Evolutionary conservation across 2,113 vertebrate genomes (phyloP).

Genomic region (Butorides virescens): DNA sequence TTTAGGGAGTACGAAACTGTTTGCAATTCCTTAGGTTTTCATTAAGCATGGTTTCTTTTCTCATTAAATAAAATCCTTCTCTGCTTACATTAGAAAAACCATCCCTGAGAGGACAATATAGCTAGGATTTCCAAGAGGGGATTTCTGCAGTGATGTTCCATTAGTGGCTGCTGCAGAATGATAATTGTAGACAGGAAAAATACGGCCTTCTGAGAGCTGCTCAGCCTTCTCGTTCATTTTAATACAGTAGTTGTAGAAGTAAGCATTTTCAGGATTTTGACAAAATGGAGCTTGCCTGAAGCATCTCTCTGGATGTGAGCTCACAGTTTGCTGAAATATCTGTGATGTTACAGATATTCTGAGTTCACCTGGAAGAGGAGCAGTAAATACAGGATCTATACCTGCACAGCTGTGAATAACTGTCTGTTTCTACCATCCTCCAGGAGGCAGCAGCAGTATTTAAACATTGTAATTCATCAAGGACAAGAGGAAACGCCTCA

Average conservation of each 20-base stretch:
- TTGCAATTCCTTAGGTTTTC: neutral
- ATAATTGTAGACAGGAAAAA: constrained; percentile 4
- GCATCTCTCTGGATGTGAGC: neutral
- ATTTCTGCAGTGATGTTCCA: constrained; percentile 1
- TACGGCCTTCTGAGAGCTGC: neutral
- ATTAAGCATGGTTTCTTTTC: neutral
- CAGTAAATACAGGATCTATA: neutral
- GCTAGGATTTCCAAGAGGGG: neutral
- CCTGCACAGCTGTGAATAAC: neutral
- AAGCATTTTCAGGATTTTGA: neutral
- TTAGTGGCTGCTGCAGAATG: neutral
- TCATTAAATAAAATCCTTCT: neutral
- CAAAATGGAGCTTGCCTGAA: constrained; percentile 3
- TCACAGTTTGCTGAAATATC: neutral
- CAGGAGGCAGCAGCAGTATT: constrained; percentile 12
- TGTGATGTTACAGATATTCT: neutral
- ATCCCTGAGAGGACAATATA: neutral
- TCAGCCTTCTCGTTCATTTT: neutral
- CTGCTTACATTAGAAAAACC: neutral
- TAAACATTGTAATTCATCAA: neutral
- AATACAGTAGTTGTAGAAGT: neutral
- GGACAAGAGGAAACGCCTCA: no score
- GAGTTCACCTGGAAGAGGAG: neutral
- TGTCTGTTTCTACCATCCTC: neutral
- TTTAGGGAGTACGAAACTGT: neutral